Base-by-base conservation (phyloP, 2,888 invertebrate species). In the Gymnoscelis rufifasciata region DNA sequence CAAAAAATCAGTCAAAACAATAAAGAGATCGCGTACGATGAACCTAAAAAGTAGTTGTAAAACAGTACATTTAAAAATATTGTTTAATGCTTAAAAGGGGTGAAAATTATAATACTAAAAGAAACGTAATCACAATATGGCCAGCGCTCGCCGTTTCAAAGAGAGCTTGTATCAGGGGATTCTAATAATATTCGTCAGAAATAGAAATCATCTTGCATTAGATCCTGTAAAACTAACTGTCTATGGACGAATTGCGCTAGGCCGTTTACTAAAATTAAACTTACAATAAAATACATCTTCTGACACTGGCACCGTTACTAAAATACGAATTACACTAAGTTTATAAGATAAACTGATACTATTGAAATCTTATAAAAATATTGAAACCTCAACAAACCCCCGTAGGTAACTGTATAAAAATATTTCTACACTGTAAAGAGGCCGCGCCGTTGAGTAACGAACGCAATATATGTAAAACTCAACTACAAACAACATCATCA, bases 1-100 rank as follows among this genome's bases (percentile, higher is more conserved):
- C 53, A 56, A 71, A 71, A 77, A 78, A 77, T 83, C 83, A 83
- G 83, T 83, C 82, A 38, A 71, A 74, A 71, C n/a, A 71, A 66
- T 19, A 3, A 70, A 48, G 75, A 77, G 74, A 78, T 74, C 68
- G 59, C 64, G 64, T 64, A 64, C 61, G 61, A 62, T 59, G 62
- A 71, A 67, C 57, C 43, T 42, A 65, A n/a, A 59, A 61, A 53
- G 68, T 71, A 66, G 67, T 66, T 68, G 64, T 74, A 66, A 66
- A 47, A 62, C 62, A 71, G 71, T 58, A 60, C 59, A 62, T 33
- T 44, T 39, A 43, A 64, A 66, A 70, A 67, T 52, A 71, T 70
- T 71, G 10, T 7, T 10, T 35, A 35, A 35, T 35, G 19, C 35
- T 35, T 19, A 19, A 35, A 35, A 15, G 10, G 6, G 35, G 5